These are phyloP conservation scores for Elgaria multicarinata DNA, from an alignment of 2,113 vertebrate species.

Conservation along the genomic window DNA sequence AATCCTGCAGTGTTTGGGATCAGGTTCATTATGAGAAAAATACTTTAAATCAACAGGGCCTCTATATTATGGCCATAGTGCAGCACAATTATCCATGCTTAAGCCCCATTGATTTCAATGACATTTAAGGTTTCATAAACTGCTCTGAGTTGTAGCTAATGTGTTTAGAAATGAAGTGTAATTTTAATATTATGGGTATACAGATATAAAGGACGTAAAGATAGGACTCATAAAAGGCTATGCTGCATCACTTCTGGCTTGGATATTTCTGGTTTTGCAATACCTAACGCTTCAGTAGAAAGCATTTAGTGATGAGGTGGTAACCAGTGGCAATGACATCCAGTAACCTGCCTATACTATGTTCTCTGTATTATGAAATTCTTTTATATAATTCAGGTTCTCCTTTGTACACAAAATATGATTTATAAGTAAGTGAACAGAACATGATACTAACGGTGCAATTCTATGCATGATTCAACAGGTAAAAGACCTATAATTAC, in stretches of 20 bases:
- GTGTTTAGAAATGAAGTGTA: not conserved
- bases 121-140: not conserved
- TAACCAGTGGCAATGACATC: not conserved
- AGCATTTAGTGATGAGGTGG: not conserved
- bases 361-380: not conserved
- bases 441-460: not conserved
- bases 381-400: not conserved
- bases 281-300: not conserved
- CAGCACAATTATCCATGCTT: not conserved
- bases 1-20: not conserved
- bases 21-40: not conserved
- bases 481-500: too few species aligned
- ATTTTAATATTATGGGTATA: not conserved
- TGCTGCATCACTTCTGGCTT: not conserved
- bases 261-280: not conserved
- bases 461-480: too few species aligned
- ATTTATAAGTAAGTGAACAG: not conserved
- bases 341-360: not conserved
- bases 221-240: not conserved
- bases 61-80: not conserved
- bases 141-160: not conserved
- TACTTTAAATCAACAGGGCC: not conserved
- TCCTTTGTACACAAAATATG: not conserved
- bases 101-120: not conserved
- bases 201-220: not conserved